Conservation (phyloP, 2,888 invertebrate genomes). For the Lysandra bellargus region DNA sequence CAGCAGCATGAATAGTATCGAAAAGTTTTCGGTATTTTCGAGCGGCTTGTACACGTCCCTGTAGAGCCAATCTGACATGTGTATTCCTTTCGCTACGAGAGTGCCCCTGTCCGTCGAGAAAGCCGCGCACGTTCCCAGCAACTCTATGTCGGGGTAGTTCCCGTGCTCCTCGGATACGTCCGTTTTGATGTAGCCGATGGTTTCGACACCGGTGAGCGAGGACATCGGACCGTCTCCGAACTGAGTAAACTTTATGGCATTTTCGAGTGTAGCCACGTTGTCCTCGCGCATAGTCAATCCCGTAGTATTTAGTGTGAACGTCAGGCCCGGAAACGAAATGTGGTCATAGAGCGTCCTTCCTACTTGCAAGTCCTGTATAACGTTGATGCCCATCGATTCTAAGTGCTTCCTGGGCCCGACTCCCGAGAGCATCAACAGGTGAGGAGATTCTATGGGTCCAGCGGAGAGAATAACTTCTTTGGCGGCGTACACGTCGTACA, state of each 20-base stretch:
- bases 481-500: conserved; percentile 64
- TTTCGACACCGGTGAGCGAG: conserved; percentile 79
- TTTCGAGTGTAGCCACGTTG: conserved; percentile 56
- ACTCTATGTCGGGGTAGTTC: conserved; percentile 83
- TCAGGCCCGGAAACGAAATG: conserved; percentile 80
- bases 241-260: conserved; percentile 58
- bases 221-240: conserved; percentile 78
- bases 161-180: conserved; percentile 75
- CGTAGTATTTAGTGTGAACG: conserved; percentile 75
- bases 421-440: conserved; percentile 85
- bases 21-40: conserved; percentile 67
- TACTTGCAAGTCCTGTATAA: conserved; percentile 82
- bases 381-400: conserved; percentile 78
- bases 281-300: conserved; percentile 56
- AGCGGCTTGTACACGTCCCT: conserved; percentile 64
- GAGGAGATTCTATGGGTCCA: conserved; percentile 90
- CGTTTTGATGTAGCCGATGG: conserved; percentile 80
- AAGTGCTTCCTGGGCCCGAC: conserved; percentile 83
- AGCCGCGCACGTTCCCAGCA: conserved; percentile 80
- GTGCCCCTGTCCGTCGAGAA: conserved; percentile 78
- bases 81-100: conserved; percentile 63
- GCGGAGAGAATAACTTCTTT: conserved; percentile 83
- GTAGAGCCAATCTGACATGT: conserved; percentile 66
- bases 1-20: conserved; percentile 79
- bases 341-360: conserved; percentile 86